A percentile compares a stretch with the other conserved stretches of the same genome.
These are phyloP conservation scores for Cynaeus angustus DNA, from an alignment of 2,888 invertebrate species.

Conservation along the genomic window DNA sequence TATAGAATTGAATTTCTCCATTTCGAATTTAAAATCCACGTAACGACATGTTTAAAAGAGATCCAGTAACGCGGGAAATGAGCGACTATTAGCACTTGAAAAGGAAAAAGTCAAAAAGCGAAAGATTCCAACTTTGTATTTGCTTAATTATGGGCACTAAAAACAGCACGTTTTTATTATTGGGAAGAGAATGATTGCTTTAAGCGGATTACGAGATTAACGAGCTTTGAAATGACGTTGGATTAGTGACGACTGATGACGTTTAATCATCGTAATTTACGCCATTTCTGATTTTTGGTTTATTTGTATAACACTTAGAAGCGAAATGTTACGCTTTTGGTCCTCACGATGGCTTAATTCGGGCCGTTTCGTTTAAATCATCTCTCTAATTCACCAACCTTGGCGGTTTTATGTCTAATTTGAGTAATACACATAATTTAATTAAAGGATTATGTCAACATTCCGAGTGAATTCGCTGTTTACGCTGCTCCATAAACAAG, in stretches of 20 bases:
- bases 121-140: not conserved
- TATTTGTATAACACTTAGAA: not conserved
- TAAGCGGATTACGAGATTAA: not conserved
- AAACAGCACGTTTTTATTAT: not conserved
- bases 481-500: conserved; percentile 35
- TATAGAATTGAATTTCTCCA: conserved; percentile 15
- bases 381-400: conserved; percentile 10
- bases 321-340: not conserved
- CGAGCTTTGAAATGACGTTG: too few species aligned
- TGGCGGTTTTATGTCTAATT: conserved; percentile 19
- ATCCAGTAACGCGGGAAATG: conserved; percentile 3
- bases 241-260: not conserved
- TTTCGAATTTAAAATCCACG: conserved; percentile 24
- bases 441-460: conserved; percentile 37
- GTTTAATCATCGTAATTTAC: conserved; percentile 1
- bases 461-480: conserved; percentile 28
- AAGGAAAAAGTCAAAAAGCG: too few species aligned
- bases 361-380: not conserved
- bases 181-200: not conserved
- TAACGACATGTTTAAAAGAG: conserved; percentile 23
- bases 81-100: too few species aligned
- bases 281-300: not conserved
- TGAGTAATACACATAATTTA: conserved; percentile 32
- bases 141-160: not conserved
- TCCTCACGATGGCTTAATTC: conserved; percentile 8